A percentile compares a stretch with the other conserved stretches of the same genome.
Evolutionary conservation across 2,113 vertebrate genomes (phyloP).

Genomic region (Cephalopterus ornatus): DNA sequence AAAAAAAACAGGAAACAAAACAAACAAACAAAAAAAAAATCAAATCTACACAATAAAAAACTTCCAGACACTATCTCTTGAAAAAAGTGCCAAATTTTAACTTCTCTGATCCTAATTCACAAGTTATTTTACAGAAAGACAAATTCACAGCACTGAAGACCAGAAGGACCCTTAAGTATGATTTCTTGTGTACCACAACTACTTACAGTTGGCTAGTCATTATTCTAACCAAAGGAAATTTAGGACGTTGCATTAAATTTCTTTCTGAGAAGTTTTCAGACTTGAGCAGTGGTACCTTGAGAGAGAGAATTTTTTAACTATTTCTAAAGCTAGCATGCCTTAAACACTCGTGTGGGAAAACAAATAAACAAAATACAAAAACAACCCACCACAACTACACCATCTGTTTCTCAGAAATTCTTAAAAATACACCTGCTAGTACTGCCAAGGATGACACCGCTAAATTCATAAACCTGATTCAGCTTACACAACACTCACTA

Average conservation of each 20-base stretch:
- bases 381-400: background rate
- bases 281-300: background rate
- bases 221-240: background rate
- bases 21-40: accelerated
- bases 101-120: background rate
- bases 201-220: background rate
- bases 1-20: background rate
- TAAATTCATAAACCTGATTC: background rate
- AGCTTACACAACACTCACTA: background rate
- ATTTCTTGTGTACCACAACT: background rate
- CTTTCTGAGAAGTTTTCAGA: background rate
- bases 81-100: background rate
- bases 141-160: background rate
- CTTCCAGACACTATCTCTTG: background rate
- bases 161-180: background rate
- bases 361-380: background rate
- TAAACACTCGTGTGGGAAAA: background rate
- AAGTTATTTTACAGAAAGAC: background rate
- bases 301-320: background rate
- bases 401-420: background rate
- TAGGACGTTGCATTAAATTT: background rate
- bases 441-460: constrained; percentile 2
- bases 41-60: background rate
- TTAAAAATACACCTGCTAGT: background rate
- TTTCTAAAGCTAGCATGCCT: background rate